A percentile compares a stretch with the other conserved stretches of the same genome.
These are phyloP conservation scores for Melitaea athalia DNA, from an alignment of 2,888 invertebrate genomes.

Conservation along the genomic window DNA sequence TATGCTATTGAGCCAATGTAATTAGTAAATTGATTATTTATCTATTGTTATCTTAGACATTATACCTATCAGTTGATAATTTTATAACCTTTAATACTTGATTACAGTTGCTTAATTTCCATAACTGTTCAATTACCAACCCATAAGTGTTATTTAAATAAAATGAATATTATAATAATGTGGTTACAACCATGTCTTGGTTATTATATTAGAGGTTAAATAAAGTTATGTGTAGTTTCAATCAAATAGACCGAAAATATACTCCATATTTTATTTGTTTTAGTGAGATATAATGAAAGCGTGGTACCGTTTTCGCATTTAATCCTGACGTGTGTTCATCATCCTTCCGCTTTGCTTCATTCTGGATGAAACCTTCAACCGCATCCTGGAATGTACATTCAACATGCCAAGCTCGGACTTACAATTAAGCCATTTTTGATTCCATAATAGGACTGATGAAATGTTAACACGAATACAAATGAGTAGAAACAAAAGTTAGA, in stretches of 20 bases:
- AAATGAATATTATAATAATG: too few relatives aligned
- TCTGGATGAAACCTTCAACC: conserved; percentile 64
- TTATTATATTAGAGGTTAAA: too few relatives aligned
- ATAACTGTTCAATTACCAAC: too few relatives aligned
- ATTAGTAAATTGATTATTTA: too few relatives aligned
- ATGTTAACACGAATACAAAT: background rate
- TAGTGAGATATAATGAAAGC: conserved; percentile 27
- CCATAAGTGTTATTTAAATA: too few relatives aligned
- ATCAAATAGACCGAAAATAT: too few relatives aligned
- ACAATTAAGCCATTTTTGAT: conserved; percentile 18
- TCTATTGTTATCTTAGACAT: background rate
- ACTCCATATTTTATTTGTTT: conserved; percentile 4
- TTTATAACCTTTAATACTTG: too few relatives aligned
- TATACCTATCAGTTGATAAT: background rate
- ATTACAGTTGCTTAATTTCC: too few relatives aligned
- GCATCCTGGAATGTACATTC: conserved; percentile 72
- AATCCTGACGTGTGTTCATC: conserved; percentile 58
- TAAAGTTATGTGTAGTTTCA: too few relatives aligned
- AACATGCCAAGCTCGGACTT: conserved; percentile 67
- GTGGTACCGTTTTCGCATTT: conserved; percentile 62
- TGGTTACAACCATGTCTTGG: background rate
- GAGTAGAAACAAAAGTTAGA: background rate
- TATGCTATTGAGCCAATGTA: too few relatives aligned
- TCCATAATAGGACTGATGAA: background rate
- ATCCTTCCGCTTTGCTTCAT: conserved; percentile 66